phyloP scores from a whole-genome alignment of 2,797 vertebrate genomes.

The Phrynocephalus guinanensis region DNA sequence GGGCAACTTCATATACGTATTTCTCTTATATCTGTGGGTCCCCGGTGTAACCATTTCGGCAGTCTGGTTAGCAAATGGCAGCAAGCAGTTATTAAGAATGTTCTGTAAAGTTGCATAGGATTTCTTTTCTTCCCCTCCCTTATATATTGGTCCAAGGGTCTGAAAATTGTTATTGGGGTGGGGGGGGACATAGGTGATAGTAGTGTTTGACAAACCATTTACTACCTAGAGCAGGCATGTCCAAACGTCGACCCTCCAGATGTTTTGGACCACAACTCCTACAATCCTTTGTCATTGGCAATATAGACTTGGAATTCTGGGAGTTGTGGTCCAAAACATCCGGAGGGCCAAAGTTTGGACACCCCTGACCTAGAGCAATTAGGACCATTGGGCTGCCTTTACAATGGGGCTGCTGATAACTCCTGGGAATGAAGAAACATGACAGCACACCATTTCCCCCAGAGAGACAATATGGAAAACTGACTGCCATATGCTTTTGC shows the following conservation, averaged over 20 bases:
- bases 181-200: no score
- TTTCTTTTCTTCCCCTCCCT: neutral
- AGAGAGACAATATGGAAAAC: neutral
- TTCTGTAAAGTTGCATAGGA: neutral
- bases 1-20: no score
- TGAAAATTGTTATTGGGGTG: neutral
- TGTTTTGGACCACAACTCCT: no score
- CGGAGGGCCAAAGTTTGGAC: no score
- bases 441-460: neutral
- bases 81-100: neutral
- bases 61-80: neutral
- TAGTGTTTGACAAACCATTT: neutral
- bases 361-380: neutral
- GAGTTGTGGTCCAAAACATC: no score
- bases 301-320: no score
- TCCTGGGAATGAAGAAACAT: neutral
- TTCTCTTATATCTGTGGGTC: neutral
- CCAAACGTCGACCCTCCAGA: no score
- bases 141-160: neutral
- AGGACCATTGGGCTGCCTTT: neutral
- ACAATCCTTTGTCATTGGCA: no score
- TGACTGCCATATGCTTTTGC: neutral
- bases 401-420: neutral
- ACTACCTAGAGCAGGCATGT: neutral
- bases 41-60: no score